phyloP scores from a whole-genome alignment of 2,888 invertebrate species.

The Nomada lathburiana region DNA sequence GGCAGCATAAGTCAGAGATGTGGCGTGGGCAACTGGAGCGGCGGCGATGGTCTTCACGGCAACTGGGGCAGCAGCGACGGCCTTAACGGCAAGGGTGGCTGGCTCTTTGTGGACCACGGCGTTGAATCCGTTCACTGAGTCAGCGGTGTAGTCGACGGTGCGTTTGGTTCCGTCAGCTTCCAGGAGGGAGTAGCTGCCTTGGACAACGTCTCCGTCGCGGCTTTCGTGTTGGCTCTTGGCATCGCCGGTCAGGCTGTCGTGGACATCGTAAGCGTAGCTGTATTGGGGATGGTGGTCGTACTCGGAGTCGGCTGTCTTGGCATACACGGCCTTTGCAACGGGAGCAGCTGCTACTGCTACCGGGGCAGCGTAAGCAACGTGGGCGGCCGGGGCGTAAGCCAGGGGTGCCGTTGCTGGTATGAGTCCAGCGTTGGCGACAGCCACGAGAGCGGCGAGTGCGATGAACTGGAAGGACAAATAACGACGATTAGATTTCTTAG shows the following conservation, averaged over 20 bases:
- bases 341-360: too few relatives aligned
- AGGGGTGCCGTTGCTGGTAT: slow-evolving; percentile 71
- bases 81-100: slow-evolving; percentile 81
- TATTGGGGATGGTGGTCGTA: slow-evolving; percentile 82
- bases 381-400: slow-evolving; percentile 26
- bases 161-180: slow-evolving; percentile 84
- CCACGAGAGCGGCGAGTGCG: slow-evolving; percentile 80
- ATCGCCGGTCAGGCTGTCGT: slow-evolving; percentile 80
- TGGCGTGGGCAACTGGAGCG: slow-evolving; percentile 63
- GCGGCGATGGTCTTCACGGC: slow-evolving; percentile 56
- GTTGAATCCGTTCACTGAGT: slow-evolving; percentile 80
- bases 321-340: neutral
- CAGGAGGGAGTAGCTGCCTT: slow-evolving; percentile 84
- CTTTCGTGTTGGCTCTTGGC: slow-evolving; percentile 80
- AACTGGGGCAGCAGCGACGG: slow-evolving; percentile 80
- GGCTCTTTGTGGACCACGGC: slow-evolving; percentile 81
- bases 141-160: slow-evolving; percentile 81
- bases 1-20: slow-evolving; percentile 35
- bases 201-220: slow-evolving; percentile 80
- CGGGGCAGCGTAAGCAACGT: too few relatives aligned
- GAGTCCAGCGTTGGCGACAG: slow-evolving; percentile 85
- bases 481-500: too few relatives aligned
- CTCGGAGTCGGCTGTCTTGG: slow-evolving; percentile 76
- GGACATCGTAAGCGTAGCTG: slow-evolving; percentile 80
- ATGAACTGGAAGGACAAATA: slow-evolving; percentile 74